Conservation (phyloP, 2,797 vertebrate species). For the Sebastes vulpes region DNA sequence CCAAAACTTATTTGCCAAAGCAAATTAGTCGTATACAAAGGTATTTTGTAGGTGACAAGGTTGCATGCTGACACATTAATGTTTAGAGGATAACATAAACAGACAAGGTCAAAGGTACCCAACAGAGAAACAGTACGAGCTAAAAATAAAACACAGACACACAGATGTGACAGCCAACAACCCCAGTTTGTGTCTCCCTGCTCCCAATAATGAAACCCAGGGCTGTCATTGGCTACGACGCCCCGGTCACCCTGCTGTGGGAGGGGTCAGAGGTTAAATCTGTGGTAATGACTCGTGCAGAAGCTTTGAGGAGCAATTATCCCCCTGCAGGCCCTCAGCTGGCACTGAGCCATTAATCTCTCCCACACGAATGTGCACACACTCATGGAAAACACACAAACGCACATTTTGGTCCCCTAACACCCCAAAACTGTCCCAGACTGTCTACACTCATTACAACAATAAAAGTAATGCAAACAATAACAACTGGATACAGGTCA, state of each 20-base stretch:
- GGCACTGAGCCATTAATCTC: constrained; percentile 50
- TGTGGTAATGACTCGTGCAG: constrained; percentile 71
- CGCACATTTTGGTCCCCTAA: neutral
- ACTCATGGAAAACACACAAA: constrained; percentile 1
- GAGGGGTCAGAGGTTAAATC: constrained; percentile 69
- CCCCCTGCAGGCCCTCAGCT: constrained; percentile 38
- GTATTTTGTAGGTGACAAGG: neutral
- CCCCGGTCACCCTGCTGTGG: constrained; percentile 22
- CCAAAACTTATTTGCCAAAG: neutral
- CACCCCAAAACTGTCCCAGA: constrained; percentile 5
- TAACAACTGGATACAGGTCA: neutral
- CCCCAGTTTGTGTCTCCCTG: constrained; percentile 1
- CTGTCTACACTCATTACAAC: constrained; percentile 12
- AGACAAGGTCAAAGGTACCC: constrained; percentile 8
- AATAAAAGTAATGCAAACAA: constrained; percentile 21
- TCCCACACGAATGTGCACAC: constrained; percentile 11
- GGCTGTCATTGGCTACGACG: constrained; percentile 18
- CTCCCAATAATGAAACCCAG: constrained; percentile 32
- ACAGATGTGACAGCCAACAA: constrained; percentile 22
- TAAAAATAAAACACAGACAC: constrained; percentile 13
- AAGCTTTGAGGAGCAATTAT: constrained; percentile 79
- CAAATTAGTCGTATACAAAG: neutral
- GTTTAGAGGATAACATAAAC: neutral
- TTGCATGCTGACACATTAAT: neutral
- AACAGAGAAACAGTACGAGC: neutral